These are phyloP conservation scores for Melanaphis sacchari DNA, from an alignment of 1,140 invertebrate species.

Conservation along the genomic window DNA sequence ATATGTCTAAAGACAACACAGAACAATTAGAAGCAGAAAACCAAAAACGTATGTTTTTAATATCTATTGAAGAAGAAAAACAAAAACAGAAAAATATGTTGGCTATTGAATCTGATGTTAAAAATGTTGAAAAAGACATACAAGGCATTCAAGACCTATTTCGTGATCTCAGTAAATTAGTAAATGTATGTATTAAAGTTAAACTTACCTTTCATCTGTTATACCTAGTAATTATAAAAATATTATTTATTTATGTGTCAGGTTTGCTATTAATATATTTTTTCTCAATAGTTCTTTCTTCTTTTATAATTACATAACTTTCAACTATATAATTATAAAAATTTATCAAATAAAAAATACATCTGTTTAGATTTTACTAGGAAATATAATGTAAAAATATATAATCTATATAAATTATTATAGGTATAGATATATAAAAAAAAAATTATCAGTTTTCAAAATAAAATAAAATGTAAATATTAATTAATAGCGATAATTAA, in stretches of 20 bases:
- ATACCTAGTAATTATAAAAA: no score
- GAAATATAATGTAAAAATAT: background rate
- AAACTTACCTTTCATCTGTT: background rate
- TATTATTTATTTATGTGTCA: conserved; percentile 1
- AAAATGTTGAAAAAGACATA: conserved; percentile 51
- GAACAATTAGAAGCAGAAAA: conserved; percentile 4
- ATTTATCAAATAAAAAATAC: background rate
- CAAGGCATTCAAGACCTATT: conserved; percentile 48
- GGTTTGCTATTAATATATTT: background rate
- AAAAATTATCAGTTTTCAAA: no score
- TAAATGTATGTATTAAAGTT: conserved; percentile 32
- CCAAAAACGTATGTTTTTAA: conserved; percentile 16
- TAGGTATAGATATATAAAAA: background rate
- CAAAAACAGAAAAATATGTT: conserved; percentile 46
- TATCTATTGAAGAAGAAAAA: conserved; percentile 44
- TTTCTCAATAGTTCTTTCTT: background rate
- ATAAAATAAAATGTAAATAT: background rate
- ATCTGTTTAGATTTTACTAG: background rate
- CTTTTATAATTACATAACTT: background rate
- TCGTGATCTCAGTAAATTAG: conserved; percentile 53
- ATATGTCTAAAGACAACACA: background rate
- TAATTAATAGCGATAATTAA: background rate
- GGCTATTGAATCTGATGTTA: conserved; percentile 49
- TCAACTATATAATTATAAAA: background rate
- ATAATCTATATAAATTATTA: background rate